Evolutionary conservation across 1,140 invertebrate genomes (phyloP).

Genomic region (Hylaeus anthracinus): DNA sequence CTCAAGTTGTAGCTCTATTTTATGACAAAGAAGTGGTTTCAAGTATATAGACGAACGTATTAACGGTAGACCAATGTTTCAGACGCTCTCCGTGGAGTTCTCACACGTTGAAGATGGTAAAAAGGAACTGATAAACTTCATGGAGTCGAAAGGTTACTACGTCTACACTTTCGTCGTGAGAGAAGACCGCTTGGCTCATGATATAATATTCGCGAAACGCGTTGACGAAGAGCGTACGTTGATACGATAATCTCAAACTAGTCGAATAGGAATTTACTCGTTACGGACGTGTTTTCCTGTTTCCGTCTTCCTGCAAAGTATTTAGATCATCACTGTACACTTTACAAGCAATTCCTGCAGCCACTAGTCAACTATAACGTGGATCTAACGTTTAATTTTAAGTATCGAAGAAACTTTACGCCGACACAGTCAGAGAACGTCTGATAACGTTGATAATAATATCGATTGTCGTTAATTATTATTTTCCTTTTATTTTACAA

Average conservation of each 20-base stretch:
- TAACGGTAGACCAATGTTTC: not conserved
- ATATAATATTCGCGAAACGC: conserved; percentile 78
- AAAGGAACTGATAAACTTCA: conserved; percentile 70
- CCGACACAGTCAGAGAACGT: not conserved
- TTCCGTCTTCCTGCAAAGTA: not conserved
- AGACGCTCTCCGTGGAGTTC: conserved; percentile 77
- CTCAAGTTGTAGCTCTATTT: not conserved
- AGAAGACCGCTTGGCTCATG: conserved; percentile 76
- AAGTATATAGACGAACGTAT: conserved; percentile 27
- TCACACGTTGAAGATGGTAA: conserved; percentile 71
- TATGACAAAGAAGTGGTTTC: not conserved
- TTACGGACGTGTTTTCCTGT: not conserved
- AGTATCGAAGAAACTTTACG: no score
- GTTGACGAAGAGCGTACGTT: not conserved
- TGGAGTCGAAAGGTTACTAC: conserved; percentile 73
- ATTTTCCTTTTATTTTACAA: conserved; percentile 52
- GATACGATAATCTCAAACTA: not conserved
- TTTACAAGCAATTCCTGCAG: not conserved
- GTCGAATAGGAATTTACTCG: not conserved
- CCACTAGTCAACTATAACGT: not conserved
- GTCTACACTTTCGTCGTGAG: conserved; percentile 74
- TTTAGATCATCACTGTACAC: not conserved
- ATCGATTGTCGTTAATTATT: not conserved
- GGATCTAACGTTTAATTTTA: not conserved
- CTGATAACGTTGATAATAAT: not conserved